Evolutionary conservation across 2,888 invertebrate genomes (phyloP), one percentile per base, ranked within the genome.

Genomic region (Acanthosoma haemorrhoidale): DNA sequence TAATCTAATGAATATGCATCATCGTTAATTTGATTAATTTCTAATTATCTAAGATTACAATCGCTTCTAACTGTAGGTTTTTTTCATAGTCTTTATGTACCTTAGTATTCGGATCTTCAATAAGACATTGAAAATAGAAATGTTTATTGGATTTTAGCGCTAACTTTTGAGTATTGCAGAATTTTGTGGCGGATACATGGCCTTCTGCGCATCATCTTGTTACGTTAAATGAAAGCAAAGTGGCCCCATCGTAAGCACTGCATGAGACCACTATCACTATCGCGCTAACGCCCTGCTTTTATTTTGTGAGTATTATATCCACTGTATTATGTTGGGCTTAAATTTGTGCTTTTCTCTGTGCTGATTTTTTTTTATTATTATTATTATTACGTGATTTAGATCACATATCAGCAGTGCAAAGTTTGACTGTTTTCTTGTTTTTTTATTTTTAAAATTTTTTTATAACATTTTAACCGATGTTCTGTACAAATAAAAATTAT

Each of bases 91-190:
- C 25, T 21, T 1, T 43, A 51, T n/a, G n/a, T 59, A 29, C 41
- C 3, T 38, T 29, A 63, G 63, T 63, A 21, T 63, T 63, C 63
- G 63, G 63, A 63, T 39, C 31, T 39, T 41, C 63, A 63, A 43
- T 25, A 41, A 64, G 39, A 25, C 43, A 67, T 38, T 57, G 67
- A 67, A 57, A 31, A 67, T 67, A 29, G 43, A 57, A 39, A 43
- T 68, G 25, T 68, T 59, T 39, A 59, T 68, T 70, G 43, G 68
- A 59, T 68, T 72, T 68, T 70, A 71, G 72, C 70, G 73, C 75
- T 75, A 75, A 75, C 73, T 69, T 70, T 75, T 75, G 74, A 75
- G 75, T 75, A 75, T 75, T 75, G 69, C 75, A 75, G 75, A 75
- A 73, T 72, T 74, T 73, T 71, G 73, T 75, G 73, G 75, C 73